Conservation (phyloP, 2,888 invertebrate genomes). For the Spialia ferax region DNA sequence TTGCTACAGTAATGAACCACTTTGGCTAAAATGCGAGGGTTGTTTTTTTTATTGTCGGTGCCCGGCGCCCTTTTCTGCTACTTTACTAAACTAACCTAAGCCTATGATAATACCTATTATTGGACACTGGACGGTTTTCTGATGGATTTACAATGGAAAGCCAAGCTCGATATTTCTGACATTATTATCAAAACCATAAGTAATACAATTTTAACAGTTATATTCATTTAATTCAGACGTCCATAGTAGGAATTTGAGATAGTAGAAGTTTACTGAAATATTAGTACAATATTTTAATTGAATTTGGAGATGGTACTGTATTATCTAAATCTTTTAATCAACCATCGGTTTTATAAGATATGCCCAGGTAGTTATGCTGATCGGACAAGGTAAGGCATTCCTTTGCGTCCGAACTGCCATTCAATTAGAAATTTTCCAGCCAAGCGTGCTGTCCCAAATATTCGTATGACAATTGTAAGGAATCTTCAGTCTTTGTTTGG, state of each 20-base stretch:
- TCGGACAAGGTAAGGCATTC: not conserved
- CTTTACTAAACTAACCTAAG: too few species aligned
- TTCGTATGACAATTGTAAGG: not conserved
- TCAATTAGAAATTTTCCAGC: not conserved
- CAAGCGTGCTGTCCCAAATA: not conserved
- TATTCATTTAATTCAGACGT: too few species aligned
- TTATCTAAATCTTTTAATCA: not conserved
- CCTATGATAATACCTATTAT: too few species aligned
- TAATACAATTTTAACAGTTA: too few species aligned
- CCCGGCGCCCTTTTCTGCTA: not conserved
- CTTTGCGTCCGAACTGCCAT: not conserved
- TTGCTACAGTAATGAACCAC: not conserved
- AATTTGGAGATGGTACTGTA: too few species aligned
- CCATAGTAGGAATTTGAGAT: too few species aligned
- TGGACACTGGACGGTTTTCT: not conserved
- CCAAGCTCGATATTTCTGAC: too few species aligned
- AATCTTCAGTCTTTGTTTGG: not conserved
- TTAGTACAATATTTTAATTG: too few species aligned
- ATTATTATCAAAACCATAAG: too few species aligned
- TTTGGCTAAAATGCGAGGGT: not conserved
- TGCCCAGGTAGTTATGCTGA: not conserved
- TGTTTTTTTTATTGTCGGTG: not conserved
- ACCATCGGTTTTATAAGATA: not conserved
- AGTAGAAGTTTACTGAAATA: too few species aligned
- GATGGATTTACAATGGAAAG: too few species aligned